phyloP scores from a whole-genome alignment of 2,113 vertebrate genomes.

The Gymnarchus niloticus region DNA sequence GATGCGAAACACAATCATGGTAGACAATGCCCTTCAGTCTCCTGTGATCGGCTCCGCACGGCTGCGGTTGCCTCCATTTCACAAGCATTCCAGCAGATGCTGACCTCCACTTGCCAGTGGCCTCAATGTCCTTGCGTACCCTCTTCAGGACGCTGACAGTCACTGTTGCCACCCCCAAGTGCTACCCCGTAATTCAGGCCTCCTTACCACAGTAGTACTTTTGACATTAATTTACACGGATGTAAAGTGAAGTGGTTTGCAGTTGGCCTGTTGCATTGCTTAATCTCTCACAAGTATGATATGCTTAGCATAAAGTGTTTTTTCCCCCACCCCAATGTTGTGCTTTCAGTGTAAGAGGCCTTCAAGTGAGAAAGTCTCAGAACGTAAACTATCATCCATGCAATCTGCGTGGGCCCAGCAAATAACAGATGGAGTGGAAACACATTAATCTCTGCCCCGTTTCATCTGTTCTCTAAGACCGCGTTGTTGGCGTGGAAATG shows the following conservation, averaged over 20 bases:
- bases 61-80: slow-evolving; percentile 10
- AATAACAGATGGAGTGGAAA: background rate
- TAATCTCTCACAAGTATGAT: slow-evolving; percentile 59
- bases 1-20: slow-evolving; percentile 37
- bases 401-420: no score
- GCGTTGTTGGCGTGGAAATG: background rate
- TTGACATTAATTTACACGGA: slow-evolving; percentile 47
- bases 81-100: slow-evolving; percentile 1
- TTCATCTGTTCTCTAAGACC: background rate
- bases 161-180: slow-evolving; percentile 18
- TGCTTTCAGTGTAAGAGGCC: slow-evolving; percentile 25
- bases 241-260: slow-evolving; percentile 55
- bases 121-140: background rate
- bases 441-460: background rate
- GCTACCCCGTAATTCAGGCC: slow-evolving; percentile 29
- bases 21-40: slow-evolving; percentile 32
- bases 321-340: slow-evolving; percentile 34
- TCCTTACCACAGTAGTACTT: slow-evolving; percentile 21
- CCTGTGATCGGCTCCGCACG: slow-evolving; percentile 18
- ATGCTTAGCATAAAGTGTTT: slow-evolving; percentile 47
- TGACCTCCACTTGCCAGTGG: background rate
- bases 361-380: no score
- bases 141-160: background rate
- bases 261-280: slow-evolving; percentile 52
- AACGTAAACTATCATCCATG: slow-evolving; percentile 15